Evolutionary conservation across 2,113 vertebrate genomes (phyloP).

Genomic region (Pholis gunnellus): DNA sequence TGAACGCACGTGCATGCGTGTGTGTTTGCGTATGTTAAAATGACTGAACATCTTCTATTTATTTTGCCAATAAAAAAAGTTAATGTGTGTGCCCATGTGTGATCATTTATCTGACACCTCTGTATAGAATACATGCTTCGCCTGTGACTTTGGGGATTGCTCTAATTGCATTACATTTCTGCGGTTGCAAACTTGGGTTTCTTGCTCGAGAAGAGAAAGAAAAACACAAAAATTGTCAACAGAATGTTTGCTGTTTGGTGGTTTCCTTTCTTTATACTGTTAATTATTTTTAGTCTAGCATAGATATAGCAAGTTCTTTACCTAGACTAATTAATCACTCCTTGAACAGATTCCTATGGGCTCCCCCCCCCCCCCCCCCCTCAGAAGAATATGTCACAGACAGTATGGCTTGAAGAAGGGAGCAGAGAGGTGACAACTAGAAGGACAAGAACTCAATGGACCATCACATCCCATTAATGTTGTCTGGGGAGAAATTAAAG

Average conservation of each 20-base stretch:
- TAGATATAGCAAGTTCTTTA: constrained; percentile 25
- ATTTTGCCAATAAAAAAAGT: constrained; percentile 74
- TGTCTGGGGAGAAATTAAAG: constrained; percentile 76
- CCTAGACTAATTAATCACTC: constrained; percentile 52
- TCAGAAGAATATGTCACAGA: constrained; percentile 51
- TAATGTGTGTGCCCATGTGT: constrained; percentile 73
- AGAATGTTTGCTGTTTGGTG: constrained; percentile 14
- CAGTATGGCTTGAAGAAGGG: constrained; percentile 49
- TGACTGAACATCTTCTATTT: constrained; percentile 78
- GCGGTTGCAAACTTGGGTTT: constrained; percentile 17
- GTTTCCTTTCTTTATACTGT: not conserved
- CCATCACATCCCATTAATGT: constrained; percentile 82
- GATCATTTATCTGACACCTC: constrained; percentile 75
- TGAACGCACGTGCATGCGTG: constrained; percentile 13
- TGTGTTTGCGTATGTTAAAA: constrained; percentile 62
- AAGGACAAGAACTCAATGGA: constrained; percentile 72
- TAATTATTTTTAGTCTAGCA: constrained; percentile 9
- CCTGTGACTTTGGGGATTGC: constrained; percentile 63
- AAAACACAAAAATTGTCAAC: not conserved
- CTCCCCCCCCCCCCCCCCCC: constrained; percentile 19
- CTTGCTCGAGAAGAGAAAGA: not conserved
- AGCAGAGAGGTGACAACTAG: constrained; percentile 61
- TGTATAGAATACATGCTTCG: constrained; percentile 60
- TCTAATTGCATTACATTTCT: constrained; percentile 58
- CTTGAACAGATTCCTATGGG: constrained; percentile 45